Evolutionary conservation across 1,140 invertebrate species (phyloP).

Genomic region (Drosophila nigromelanica): DNA sequence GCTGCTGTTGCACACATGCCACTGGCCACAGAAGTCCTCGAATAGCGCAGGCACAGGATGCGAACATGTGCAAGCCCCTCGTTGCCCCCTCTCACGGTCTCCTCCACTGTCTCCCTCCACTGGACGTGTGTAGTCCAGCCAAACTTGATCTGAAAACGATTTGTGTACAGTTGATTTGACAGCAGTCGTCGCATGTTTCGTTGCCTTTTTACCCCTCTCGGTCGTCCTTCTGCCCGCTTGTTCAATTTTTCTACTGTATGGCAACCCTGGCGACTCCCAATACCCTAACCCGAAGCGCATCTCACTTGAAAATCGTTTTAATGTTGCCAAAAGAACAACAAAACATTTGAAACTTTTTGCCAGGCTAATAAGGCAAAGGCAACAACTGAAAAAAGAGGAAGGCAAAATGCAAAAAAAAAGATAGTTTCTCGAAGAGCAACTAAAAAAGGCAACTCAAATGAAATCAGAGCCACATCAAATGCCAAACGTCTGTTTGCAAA

Average conservation of each 20-base stretch:
- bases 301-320: constrained; percentile 56
- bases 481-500: constrained; percentile 51
- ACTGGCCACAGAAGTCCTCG: neutral
- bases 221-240: neutral
- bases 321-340: constrained; percentile 60
- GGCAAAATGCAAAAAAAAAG: too few relatives aligned
- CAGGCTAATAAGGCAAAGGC: constrained; percentile 51
- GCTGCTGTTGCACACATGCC: neutral
- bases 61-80: neutral
- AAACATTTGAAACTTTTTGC: constrained; percentile 47
- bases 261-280: neutral
- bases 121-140: neutral
- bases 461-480: constrained; percentile 62
- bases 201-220: constrained; percentile 30
- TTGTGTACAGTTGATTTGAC: constrained; percentile 65
- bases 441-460: constrained; percentile 53
- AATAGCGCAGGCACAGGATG: neutral
- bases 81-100: too few relatives aligned
- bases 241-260: too few relatives aligned
- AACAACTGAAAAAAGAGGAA: neutral
- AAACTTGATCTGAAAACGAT: constrained; percentile 56
- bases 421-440: neutral
- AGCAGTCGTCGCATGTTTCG: constrained; percentile 19
- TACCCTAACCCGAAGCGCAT: neutral
- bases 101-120: neutral